phyloP scores from a whole-genome alignment of 2,113 vertebrate species.

The Carassius auratus region DNA sequence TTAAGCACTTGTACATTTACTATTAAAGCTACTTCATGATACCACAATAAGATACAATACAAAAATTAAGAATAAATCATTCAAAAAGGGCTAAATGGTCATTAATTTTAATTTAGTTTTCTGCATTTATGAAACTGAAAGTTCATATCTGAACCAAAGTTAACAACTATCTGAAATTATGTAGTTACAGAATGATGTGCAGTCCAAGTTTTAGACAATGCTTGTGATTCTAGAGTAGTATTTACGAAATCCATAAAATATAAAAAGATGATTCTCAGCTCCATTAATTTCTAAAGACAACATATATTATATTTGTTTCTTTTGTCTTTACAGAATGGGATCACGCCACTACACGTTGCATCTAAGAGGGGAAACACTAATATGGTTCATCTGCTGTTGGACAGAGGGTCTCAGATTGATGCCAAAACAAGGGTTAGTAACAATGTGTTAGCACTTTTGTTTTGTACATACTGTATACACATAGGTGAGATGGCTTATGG shows the following conservation, averaged over 20 bases:
- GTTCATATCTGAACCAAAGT: background rate
- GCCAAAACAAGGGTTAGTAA: slow-evolving; percentile 97
- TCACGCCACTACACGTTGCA: slow-evolving; percentile 94
- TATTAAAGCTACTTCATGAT: too few relatives aligned
- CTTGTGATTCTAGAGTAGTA: too few relatives aligned
- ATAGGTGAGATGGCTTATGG: background rate
- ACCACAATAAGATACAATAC: too few relatives aligned
- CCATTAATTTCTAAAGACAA: too few relatives aligned
- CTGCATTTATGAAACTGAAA: background rate
- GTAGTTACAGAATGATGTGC: too few relatives aligned
- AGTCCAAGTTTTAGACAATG: too few relatives aligned
- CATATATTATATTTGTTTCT: background rate
- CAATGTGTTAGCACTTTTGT: too few relatives aligned
- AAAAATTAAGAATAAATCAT: too few relatives aligned
- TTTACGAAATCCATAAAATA: too few relatives aligned
- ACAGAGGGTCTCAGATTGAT: slow-evolving; percentile 94
- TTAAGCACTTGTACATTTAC: slow-evolving; percentile 12
- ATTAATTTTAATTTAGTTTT: background rate
- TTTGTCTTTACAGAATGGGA: slow-evolving; percentile 84
- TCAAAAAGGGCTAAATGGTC: too few relatives aligned
- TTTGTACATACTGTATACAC: background rate
- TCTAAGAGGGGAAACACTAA: slow-evolving; percentile 96
- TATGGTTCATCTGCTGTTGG: slow-evolving; percentile 95
- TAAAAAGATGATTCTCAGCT: too few relatives aligned
- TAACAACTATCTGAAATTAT: background rate